Conservation (phyloP, 2,797 vertebrate genomes). For the Cryptoblepharus egeriae region DNA sequence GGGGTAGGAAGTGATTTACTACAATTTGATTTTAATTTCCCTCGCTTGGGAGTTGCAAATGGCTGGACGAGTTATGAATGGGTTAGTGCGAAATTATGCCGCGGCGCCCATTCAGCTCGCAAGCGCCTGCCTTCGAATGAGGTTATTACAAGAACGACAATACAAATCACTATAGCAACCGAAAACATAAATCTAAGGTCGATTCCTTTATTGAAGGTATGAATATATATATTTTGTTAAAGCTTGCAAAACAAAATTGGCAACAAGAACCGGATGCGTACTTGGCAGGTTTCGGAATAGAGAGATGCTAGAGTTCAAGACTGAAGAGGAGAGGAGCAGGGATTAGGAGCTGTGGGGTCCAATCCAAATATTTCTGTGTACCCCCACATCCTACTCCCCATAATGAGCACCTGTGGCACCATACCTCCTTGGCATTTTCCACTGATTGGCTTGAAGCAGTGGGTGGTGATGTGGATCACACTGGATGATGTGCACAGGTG, state of each 20-base stretch:
- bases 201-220: constrained; percentile 39
- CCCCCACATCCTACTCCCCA: no score
- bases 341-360: no score
- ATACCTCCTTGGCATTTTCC: no score
- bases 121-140: constrained; percentile 59
- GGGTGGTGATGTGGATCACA: no score
- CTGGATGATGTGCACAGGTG: no score
- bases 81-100: constrained; percentile 50
- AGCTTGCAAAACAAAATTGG: not conserved
- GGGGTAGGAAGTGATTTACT: constrained; percentile 56
- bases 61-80: constrained; percentile 39
- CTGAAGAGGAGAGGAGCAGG: no score
- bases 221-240: constrained; percentile 5
- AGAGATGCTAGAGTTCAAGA: no score
- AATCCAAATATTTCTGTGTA: no score
- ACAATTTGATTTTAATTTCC: constrained; percentile 70
- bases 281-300: no score
- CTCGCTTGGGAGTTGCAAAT: constrained; percentile 44
- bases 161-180: constrained; percentile 66
- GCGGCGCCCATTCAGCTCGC: constrained; percentile 42
- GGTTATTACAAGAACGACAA: constrained; percentile 67
- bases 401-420: no score
- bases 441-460: no score
- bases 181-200: constrained; percentile 56
- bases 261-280: no score